Percentiles rank a stretch among this genome's conserved stretches.
Conservation (phyloP, 2,797 vertebrate species). For the Spheniscus humboldti region DNA sequence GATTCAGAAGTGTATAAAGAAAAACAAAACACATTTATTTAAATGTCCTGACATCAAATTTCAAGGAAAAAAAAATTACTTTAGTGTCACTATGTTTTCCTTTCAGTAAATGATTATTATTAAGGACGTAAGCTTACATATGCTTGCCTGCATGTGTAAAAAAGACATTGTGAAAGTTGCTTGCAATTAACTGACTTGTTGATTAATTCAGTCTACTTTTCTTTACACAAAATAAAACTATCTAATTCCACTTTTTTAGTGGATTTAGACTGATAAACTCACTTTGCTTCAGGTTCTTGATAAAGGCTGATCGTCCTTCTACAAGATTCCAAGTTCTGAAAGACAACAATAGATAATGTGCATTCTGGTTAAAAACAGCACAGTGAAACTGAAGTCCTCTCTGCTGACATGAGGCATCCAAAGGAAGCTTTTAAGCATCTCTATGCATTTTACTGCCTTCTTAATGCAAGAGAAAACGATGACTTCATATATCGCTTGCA, state of each 20-base stretch:
- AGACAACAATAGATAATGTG: constrained; percentile 26
- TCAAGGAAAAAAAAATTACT: not conserved
- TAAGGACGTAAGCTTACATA: not conserved
- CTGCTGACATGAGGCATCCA: not conserved
- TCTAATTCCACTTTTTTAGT: not conserved
- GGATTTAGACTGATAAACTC: constrained; percentile 62
- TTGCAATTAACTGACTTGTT: not conserved
- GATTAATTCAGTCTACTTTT: not conserved
- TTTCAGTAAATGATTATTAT: not conserved
- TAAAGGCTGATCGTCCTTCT: constrained; percentile 91
- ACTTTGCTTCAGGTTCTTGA: constrained; percentile 98
- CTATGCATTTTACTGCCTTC: not conserved
- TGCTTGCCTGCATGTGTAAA: not conserved
- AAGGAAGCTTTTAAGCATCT: constrained; percentile 25
- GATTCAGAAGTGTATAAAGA: not conserved
- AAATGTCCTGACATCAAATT: not conserved
- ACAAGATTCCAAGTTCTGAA: constrained; percentile 96
- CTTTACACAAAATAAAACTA: not conserved
- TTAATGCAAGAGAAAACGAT: not conserved
- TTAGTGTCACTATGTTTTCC: not conserved
- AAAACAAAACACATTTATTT: not conserved
- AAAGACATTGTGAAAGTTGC: not conserved
- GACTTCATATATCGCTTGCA: not conserved
- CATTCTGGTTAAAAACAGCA: not conserved
- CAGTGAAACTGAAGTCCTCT: not conserved